Base-by-base conservation (phyloP, 92 coral and sea anemone species). In the Metridium senile region DNA sequence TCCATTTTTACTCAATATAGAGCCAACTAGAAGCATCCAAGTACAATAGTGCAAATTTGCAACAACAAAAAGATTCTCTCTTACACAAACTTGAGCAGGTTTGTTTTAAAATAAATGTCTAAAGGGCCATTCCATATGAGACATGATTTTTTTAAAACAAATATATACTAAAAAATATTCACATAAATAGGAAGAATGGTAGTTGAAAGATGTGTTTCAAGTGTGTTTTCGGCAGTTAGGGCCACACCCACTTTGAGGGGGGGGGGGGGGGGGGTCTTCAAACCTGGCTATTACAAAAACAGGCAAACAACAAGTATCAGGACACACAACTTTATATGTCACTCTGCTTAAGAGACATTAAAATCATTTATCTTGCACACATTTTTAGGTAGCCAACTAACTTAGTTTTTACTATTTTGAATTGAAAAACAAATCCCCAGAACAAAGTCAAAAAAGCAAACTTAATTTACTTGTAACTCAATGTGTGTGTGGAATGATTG, bases 41-140 rank as follows among this genome's bases (percentile, higher is more conserved):
- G 56, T 70, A 68, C 32, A 70, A 57, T 54, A 79, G 52, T 9
- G 76, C 76, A 6, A 57, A 64, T 19, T 67, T 79, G 9, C 66
- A 71, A n/a, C 84, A 79, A 43, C 84, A 79, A 13, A 79, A 79
- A 56, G 76, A 79, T 10, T 2, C 77, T 32, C 70, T 70, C 32
- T 13, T 56, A 9, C 74, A 67, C 22, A 77, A 67, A 33, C 74
- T 77, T 0, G 65, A 66, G 10, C 51, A 67, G 82, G 82, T 77
- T 22, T 25, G 49, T 31, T 57, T 7, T 47, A 4, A 30, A 26
- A 0, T 28, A 19, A 9, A 20, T 35, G 35, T 30, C n/a, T n/a
- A n/a, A n/a, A n/a, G n/a, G 51, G 51, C 16, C 16, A 62, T 26
- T 30, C 46, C 51, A n/a, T 66, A 58, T 58, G 63, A 58, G 63